These are phyloP conservation scores for Chymomyza costata DNA, from an alignment of 1,140 invertebrate species.

Conservation along the genomic window DNA sequence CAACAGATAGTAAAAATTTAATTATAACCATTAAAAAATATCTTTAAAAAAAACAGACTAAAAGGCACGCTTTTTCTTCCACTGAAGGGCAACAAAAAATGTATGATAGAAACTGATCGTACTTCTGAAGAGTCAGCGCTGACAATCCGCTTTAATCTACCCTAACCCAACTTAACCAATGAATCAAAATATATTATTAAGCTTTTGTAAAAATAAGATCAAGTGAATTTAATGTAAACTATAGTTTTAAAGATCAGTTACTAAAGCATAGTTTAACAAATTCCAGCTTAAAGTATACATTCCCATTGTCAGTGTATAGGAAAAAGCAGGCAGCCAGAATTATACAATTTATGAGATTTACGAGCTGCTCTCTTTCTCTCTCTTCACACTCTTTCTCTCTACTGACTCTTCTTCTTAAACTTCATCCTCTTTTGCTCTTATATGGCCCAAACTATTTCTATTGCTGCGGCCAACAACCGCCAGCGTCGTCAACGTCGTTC, in stretches of 20 bases:
- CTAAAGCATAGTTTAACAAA: no score
- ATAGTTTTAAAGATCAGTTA: no score
- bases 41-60: no score
- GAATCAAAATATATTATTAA: neutral
- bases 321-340: constrained; percentile 52
- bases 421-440: constrained; percentile 30
- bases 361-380: constrained; percentile 42
- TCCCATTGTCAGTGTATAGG: neutral
- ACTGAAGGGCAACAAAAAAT: no score
- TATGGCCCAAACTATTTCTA: constrained; percentile 65
- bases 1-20: no score
- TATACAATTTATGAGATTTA: constrained; percentile 74
- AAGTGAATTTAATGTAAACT: no score
- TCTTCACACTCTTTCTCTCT: neutral
- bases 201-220: no score
- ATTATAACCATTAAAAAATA: no score
- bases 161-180: neutral
- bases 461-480: constrained; percentile 49
- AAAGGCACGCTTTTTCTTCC: no score
- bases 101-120: no score
- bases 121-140: no score
- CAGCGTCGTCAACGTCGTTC: constrained; percentile 16
- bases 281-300: no score
- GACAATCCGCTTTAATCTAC: neutral
- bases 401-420: constrained; percentile 22